Evolutionary conservation across 2,888 invertebrate species (phyloP), one percentile per base, ranked within the genome.

Genomic region (Masnerella sp.): DNA sequence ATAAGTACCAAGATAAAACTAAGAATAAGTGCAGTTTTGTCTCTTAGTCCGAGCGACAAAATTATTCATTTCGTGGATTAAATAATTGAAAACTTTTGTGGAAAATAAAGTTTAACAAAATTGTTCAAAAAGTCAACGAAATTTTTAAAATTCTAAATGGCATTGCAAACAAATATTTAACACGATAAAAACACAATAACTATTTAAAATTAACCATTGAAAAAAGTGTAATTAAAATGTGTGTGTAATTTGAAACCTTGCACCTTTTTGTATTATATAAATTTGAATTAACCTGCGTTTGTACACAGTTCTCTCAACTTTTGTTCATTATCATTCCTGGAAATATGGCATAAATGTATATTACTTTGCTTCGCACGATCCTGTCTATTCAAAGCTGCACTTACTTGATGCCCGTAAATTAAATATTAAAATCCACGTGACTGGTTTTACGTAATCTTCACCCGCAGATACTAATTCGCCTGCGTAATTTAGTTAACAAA

Each of bases 401-500:
- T 64, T 38, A 45, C 38, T 54, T 54, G 38, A 54, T 45, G 14
- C 45, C 12, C 15, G 36, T 28, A 18, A 64, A 54, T 45, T 64
- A 38, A 64, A 64, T 68, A 51, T 59, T 43, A 43, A 34, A 51
- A 58, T 58, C 22, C 49, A 9, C 4, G 49, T 25, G 15, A 12
- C 45, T 47, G 25, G 38, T 59, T 47, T 58, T 8, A 25, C 28
- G 40, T 49, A 58, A 67, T 58, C 34, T 34, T 28, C 22, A 45
- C 22, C 47, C 25, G n/a, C 2, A 11, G 43, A 52, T 32, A 38
- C 9, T n/a, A 0, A 61, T 34, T 47, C 15, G 11, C 38, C 25
- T 15, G 36, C 28, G 8, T 36, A 54, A 65, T 56, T 54, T 56
- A 36, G 54, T 54, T 64, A 64, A n/a, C n/a, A 5, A 34, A 67